Conservation (phyloP, 2,113 vertebrate species). For the Cyprinodon tularosa region DNA sequence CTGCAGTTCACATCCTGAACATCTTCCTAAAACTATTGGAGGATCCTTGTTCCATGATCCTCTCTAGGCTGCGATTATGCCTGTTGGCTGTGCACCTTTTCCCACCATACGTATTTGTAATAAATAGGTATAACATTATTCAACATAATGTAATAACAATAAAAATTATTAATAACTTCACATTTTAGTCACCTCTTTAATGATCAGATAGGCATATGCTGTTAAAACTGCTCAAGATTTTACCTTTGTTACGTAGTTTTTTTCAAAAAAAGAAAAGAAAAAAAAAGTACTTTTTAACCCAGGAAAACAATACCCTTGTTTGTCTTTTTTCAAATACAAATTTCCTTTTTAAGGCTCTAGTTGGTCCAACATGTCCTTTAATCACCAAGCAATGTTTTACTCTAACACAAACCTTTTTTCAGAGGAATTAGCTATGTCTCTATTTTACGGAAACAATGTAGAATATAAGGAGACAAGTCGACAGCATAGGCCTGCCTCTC, state of each 20-base stretch:
- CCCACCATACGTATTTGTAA: not conserved
- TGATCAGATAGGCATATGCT: constrained; percentile 20
- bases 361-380: constrained; percentile 68
- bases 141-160: too few species aligned
- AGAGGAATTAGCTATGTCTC: constrained; percentile 72
- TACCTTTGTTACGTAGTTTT: constrained; percentile 8
- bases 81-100: not conserved
- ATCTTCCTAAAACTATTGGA: too few species aligned
- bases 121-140: not conserved
- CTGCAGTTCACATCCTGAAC: too few species aligned
- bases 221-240: constrained; percentile 45
- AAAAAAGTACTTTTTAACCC: not conserved
- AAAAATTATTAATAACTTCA: not conserved
- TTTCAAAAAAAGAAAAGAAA: too few species aligned
- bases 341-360: constrained; percentile 66
- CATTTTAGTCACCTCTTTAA: constrained; percentile 9
- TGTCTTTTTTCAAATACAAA: constrained; percentile 62
- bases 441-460: constrained; percentile 54
- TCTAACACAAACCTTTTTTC: constrained; percentile 78
- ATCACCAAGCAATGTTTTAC: constrained; percentile 70
- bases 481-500: constrained; percentile 58
- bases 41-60: not conserved
- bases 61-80: too few species aligned
- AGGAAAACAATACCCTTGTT: constrained; percentile 39
- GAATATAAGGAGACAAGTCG: constrained; percentile 60